Percentiles rank a stretch among this genome's conserved stretches.
Conservation (phyloP, 1,140 invertebrate genomes). For the Drosophila lacertosa region DNA sequence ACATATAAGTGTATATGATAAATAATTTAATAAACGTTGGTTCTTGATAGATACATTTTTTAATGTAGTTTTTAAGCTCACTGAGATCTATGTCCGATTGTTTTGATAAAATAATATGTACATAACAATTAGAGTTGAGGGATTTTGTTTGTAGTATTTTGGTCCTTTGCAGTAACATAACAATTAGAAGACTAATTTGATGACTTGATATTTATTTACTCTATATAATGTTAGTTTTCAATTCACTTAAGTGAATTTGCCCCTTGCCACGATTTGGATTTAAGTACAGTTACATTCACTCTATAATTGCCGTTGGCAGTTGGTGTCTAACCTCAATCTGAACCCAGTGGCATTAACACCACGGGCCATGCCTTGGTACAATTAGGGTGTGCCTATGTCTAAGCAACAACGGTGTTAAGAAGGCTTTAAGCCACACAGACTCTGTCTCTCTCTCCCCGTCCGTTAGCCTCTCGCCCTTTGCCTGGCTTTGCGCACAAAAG, state of each 20-base stretch:
- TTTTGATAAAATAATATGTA: no score
- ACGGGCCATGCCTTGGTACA: slow-evolving; percentile 52
- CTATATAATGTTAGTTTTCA: not conserved
- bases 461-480: not conserved
- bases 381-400: slow-evolving; percentile 57
- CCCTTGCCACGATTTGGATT: slow-evolving; percentile 5
- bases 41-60: no score
- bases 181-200: no score
- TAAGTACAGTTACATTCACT: slow-evolving; percentile 38
- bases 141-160: no score
- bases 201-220: no score
- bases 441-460: not conserved
- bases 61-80: no score
- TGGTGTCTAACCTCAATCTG: slow-evolving; percentile 51
- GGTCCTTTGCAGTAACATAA: no score
- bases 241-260: not conserved
- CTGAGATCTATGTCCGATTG: no score
- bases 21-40: not conserved
- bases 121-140: no score
- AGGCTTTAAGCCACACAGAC: slow-evolving; percentile 52
- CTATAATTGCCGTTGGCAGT: slow-evolving; percentile 39
- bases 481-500: slow-evolving; percentile 21
- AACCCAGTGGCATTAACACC: slow-evolving; percentile 8
- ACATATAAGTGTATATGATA: not conserved
- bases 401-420: slow-evolving; percentile 65